A percentile compares a stretch with the other conserved stretches of the same genome.
Evolutionary conservation across 2,888 invertebrate genomes (phyloP).

Genomic region (Myopa testacea): DNA sequence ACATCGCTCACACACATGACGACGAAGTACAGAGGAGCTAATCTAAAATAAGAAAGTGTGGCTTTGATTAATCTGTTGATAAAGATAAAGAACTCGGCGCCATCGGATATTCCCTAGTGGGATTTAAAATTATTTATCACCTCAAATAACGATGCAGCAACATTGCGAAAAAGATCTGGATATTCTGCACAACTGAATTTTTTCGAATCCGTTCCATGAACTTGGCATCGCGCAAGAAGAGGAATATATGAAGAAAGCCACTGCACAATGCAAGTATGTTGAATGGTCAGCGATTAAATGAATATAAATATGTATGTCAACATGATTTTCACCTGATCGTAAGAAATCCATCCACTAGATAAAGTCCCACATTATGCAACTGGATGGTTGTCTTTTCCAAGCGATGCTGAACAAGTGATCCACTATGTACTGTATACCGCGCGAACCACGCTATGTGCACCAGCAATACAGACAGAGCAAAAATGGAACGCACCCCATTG

Average conservation of each 20-base stretch:
- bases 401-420: conserved; percentile 58
- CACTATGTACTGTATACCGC: conserved; percentile 63
- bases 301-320: background rate
- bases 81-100: too few species aligned
- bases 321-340: conserved; percentile 60
- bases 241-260: conserved; percentile 62
- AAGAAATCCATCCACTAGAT: conserved; percentile 65
- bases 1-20: conserved; percentile 59
- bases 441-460: conserved; percentile 65
- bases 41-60: conserved; percentile 46
- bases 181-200: conserved; percentile 54
- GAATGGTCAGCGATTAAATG: background rate
- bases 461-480: conserved; percentile 63
- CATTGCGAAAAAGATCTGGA: conserved; percentile 55
- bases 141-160: conserved; percentile 61
- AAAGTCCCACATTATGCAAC: conserved; percentile 61
- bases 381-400: conserved; percentile 61
- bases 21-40: conserved; percentile 63
- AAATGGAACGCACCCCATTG: conserved; percentile 63
- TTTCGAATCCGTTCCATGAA: conserved; percentile 55
- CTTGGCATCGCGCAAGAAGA: conserved; percentile 58
- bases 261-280: conserved; percentile 46
- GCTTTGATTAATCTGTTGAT: too few species aligned
- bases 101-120: too few species aligned
- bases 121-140: conserved; percentile 40